These are phyloP conservation scores for Acestrorhynchus altus DNA, from an alignment of 2,797 vertebrate species.

Conservation along the genomic window DNA sequence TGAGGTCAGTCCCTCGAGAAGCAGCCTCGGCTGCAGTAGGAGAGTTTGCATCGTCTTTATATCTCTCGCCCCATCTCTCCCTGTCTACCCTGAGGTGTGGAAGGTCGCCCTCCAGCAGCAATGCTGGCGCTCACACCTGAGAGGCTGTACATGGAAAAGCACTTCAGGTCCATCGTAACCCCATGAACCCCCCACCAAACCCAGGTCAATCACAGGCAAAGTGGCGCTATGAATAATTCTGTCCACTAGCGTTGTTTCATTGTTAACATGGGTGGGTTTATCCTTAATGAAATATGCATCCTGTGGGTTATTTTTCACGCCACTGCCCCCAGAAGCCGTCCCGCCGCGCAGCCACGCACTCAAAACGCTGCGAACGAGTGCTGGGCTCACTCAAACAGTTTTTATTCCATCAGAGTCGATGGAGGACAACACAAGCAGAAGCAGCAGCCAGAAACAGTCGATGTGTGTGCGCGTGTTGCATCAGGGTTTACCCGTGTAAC, in stretches of 20 bases:
- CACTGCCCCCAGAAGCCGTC: background rate
- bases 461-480: conserved; percentile 15
- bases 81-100: conserved; percentile 22
- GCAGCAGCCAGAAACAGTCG: background rate
- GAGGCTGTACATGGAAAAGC: conserved; percentile 53
- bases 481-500: conserved; percentile 37
- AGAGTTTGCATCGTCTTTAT: background rate
- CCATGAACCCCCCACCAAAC: background rate
- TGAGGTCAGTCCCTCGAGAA: conserved; percentile 28
- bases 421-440: conserved; percentile 1
- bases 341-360: background rate
- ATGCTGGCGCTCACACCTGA: conserved; percentile 23
- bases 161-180: conserved; percentile 47
- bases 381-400: background rate
- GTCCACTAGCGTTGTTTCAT: conserved; percentile 19
- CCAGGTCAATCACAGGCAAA: conserved; percentile 27
- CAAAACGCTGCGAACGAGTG: background rate
- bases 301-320: background rate
- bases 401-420: background rate
- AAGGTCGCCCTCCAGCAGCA: conserved; percentile 32
- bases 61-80: background rate
- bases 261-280: conserved; percentile 33
- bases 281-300: conserved; percentile 38
- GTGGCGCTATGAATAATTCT: conserved; percentile 49
- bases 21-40: background rate